Evolutionary conservation across 37 sponge, comb jelly and placozoan genomes (phyloP), one percentile per base, ranked within the genome.

Genomic region (Beroe ovata): DNA sequence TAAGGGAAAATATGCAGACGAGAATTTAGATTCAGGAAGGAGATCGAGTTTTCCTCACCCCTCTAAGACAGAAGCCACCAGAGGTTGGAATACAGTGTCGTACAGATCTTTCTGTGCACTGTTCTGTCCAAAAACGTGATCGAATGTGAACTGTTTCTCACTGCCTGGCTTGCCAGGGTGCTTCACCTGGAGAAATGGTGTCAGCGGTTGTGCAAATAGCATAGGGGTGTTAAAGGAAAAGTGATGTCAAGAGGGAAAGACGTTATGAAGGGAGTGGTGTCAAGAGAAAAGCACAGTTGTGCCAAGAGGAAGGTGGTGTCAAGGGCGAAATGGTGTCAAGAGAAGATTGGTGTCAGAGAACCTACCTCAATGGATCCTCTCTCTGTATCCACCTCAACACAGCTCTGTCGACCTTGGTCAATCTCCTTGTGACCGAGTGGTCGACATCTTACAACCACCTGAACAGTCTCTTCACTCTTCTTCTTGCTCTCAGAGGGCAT

Each of bases 361-460:
- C 69, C 29, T 42, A 60, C 71, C 60, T 33, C 61, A 41, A 61
- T 62, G 89, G n/a, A 95, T 93, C 93, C 90, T 71, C 84, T 39
- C 4, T 33, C 33, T 6, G 84, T 40, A 54, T 77, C 84, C 1
- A 77, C 38, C 8, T 77, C 84, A 1, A 77, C 84, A 77, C 84
- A 77, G 33, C 36, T 77, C 33, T 90, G n/a, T 84, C 93, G 91
- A 0, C 88, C 90, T 26, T 60, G 33, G 2, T 90, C 89, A 4
- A 91, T 47, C 64, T 98, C 99, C 30, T 92, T 89, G 58, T 91
- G 88, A 35, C 64, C 39, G 91, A 98, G 90, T 3, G 99, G 99
- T 19, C 99, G 91, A 89, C 99, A 98, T 37, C 99, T 89, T 8
- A 98, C 96, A 38, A 96, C 95, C 60, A 98, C 99, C 60, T 92